Conservation (phyloP, 2,113 vertebrate genomes). For the Alligator sinensis region DNA sequence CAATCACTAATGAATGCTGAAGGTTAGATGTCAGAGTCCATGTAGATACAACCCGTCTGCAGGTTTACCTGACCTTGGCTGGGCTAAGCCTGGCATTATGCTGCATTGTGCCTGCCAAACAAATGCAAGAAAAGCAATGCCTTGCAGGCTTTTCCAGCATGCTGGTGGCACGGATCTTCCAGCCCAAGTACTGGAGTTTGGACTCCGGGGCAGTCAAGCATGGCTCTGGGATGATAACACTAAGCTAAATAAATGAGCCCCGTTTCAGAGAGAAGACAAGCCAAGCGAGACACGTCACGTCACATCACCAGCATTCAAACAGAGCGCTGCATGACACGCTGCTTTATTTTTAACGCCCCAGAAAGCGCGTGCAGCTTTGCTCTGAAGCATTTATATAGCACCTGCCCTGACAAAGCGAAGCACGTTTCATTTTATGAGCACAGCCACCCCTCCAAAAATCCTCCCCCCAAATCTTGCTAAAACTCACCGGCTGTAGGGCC, state of each 20-base stretch:
- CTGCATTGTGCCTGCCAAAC: neutral
- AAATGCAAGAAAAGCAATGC: fast-evolving
- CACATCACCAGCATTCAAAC: fast-evolving
- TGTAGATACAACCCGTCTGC: fast-evolving
- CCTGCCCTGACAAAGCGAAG: neutral
- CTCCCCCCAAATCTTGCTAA: neutral
- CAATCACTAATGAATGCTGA: neutral
- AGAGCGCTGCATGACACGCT: fast-evolving
- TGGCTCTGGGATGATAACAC: neutral
- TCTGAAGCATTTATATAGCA: neutral
- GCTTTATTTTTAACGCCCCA: fast-evolving
- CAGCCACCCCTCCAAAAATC: neutral
- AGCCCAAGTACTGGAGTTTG: fast-evolving
- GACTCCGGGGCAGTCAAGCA: fast-evolving
- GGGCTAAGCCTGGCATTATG: fast-evolving
- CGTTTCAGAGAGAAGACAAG: no score
- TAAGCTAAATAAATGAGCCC: fast-evolving
- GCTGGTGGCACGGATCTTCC: neutral
- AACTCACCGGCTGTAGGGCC: neutral
- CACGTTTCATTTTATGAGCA: neutral
- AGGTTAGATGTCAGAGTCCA: neutral
- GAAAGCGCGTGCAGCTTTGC: neutral
- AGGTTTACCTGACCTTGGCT: neutral
- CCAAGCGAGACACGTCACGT: fast-evolving
- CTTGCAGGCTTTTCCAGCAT: neutral